Evolutionary conservation across 2,888 invertebrate species (phyloP).

Genomic region (Drosophila vallismaia): DNA sequence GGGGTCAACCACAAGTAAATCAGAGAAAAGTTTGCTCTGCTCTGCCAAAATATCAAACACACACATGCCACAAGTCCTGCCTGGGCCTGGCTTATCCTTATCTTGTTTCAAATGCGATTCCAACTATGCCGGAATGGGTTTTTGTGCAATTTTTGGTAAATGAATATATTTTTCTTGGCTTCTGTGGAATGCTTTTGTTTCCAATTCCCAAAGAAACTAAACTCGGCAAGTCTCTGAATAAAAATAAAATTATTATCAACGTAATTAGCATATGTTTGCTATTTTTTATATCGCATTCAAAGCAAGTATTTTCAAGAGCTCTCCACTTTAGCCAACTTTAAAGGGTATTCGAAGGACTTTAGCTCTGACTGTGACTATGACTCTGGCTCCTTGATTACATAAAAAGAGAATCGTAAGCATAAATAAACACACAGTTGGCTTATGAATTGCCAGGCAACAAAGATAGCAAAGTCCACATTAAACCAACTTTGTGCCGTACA

Average conservation of each 20-base stretch:
- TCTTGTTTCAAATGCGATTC: conserved; percentile 38
- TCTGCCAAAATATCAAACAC: conserved; percentile 27
- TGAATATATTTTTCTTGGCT: conserved; percentile 18
- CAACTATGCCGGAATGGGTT: conserved; percentile 27
- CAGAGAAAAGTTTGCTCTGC: conserved; percentile 28
- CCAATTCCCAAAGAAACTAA: too few species aligned
- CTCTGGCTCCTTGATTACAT: conserved; percentile 55
- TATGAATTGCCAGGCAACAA: conserved; percentile 63
- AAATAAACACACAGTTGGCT: conserved; percentile 68
- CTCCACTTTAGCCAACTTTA: neutral
- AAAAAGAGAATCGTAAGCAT: conserved; percentile 58
- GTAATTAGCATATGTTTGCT: neutral
- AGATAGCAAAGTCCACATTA: conserved; percentile 65
- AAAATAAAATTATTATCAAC: neutral
- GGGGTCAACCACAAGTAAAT: conserved; percentile 28
- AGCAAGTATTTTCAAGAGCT: neutral
- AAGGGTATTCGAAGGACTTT: conserved; percentile 23
- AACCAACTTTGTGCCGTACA: conserved; percentile 51
- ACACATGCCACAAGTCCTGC: conserved; percentile 5
- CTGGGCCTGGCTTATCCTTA: neutral
- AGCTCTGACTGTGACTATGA: neutral
- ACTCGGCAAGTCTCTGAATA: conserved; percentile 2
- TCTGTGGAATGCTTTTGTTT: too few species aligned
- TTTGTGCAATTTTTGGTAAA: conserved; percentile 31
- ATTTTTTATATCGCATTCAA: neutral